These are phyloP conservation scores for Cephus sareptanus DNA, from an alignment of 2,888 invertebrate species.

Conservation along the genomic window DNA sequence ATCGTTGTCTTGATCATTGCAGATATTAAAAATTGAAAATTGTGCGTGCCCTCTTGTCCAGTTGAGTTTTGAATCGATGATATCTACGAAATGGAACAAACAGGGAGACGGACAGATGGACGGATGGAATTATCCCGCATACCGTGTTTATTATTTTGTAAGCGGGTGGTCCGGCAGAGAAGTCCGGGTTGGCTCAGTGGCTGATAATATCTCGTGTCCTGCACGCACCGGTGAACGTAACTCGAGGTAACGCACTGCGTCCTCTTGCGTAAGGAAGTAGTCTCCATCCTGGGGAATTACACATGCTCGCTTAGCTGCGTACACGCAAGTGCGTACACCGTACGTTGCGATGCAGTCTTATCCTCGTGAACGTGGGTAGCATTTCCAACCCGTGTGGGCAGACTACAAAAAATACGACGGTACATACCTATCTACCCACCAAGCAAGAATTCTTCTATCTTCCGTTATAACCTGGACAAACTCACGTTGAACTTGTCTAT, in stretches of 20 bases:
- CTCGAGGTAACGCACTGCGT: slow-evolving; percentile 15
- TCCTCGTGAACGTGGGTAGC: not conserved
- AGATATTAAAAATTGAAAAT: not conserved
- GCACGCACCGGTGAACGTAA: slow-evolving; percentile 53
- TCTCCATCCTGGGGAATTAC: slow-evolving; percentile 19
- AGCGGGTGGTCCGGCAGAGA: slow-evolving; percentile 57
- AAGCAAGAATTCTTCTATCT: not conserved
- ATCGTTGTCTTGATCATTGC: not conserved
- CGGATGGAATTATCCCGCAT: slow-evolving; percentile 42
- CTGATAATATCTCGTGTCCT: slow-evolving; percentile 53
- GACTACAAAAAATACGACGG: not conserved
- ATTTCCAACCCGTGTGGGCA: not conserved
- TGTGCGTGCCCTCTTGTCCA: not conserved
- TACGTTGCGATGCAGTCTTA: not conserved
- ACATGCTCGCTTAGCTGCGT: not conserved
- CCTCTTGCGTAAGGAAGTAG: slow-evolving; percentile 57
- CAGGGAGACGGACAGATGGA: slow-evolving; percentile 17
- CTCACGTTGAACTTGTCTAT: not conserved
- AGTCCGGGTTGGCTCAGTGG: slow-evolving; percentile 53
- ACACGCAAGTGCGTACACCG: not conserved
- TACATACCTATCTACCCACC: not conserved
- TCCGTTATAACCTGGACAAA: not conserved
- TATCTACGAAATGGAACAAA: slow-evolving; percentile 48
- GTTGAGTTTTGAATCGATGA: slow-evolving; percentile 23
- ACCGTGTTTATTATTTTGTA: slow-evolving; percentile 59